Percentiles rank a stretch among this genome's conserved stretches.
Evolutionary conservation across 1,140 invertebrate species (phyloP).

Genomic region (Drosophila sturtevanti): DNA sequence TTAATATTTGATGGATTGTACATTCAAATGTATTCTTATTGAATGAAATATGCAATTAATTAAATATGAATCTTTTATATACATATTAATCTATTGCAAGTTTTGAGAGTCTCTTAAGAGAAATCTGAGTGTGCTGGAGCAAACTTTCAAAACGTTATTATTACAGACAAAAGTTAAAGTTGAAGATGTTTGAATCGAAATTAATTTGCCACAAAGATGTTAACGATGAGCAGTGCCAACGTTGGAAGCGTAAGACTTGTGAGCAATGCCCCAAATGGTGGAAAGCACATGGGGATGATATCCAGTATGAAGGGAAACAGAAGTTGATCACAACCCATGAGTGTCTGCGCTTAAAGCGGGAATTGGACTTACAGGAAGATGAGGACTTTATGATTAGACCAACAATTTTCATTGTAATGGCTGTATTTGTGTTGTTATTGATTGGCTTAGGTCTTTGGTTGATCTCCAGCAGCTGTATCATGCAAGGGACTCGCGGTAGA

Average conservation of each 20-base stretch:
- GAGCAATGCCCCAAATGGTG: neutral
- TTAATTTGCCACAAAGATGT: neutral
- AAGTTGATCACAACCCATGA: conserved; percentile 9
- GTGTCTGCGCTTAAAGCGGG: conserved; percentile 28
- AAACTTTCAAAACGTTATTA: neutral
- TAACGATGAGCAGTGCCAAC: neutral
- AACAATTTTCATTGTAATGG: conserved; percentile 24
- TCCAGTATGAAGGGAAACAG: neutral
- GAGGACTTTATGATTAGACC: conserved; percentile 11
- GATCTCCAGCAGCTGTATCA: conserved; percentile 35
- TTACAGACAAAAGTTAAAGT: neutral
- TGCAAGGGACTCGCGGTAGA: neutral
- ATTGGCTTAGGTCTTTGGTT: conserved; percentile 39
- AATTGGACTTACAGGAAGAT: neutral
- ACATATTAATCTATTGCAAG: neutral
- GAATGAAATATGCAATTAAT: neutral
- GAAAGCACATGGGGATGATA: neutral
- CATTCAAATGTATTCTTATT: neutral
- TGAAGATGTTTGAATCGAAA: neutral
- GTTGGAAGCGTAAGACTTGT: neutral
- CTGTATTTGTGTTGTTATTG: conserved; percentile 31
- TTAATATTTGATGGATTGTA: neutral
- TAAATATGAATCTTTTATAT: neutral
- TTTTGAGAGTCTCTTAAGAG: neutral
- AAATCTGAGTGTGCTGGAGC: neutral